These are phyloP conservation scores for Megaceryle alcyon DNA, from an alignment of 2,797 vertebrate genomes.

Conservation along the genomic window DNA sequence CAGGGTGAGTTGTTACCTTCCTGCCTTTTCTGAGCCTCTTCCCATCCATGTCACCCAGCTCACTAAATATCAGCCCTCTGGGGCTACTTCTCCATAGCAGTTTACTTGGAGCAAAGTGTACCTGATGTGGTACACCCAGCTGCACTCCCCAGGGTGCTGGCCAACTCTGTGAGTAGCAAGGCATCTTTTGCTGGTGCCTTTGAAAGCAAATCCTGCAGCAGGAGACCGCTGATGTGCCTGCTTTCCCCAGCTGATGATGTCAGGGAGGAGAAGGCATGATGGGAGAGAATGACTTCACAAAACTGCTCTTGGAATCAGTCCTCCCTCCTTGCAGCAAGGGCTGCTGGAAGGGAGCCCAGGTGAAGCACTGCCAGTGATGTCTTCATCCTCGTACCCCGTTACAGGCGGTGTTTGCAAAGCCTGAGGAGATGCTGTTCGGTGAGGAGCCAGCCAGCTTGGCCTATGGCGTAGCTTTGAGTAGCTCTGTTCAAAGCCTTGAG, in stretches of 20 bases:
- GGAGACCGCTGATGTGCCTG: background rate
- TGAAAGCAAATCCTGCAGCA: background rate
- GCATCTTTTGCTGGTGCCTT: background rate
- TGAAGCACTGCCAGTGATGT: constrained; percentile 26
- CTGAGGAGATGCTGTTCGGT: background rate
- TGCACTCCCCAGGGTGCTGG: accelerated
- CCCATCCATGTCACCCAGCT: background rate
- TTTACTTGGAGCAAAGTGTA: background rate
- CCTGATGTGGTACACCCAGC: background rate
- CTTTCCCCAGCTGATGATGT: background rate
- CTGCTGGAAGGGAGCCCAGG: constrained; percentile 48
- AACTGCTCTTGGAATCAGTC: background rate
- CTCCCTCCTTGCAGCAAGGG: background rate
- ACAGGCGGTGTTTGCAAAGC: background rate
- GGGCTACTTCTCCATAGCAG: background rate
- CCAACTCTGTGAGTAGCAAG: background rate
- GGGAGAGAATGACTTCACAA: constrained; percentile 30
- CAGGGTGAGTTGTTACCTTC: background rate
- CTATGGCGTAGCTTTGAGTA: background rate
- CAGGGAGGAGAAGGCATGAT: background rate
- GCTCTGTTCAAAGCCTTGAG: background rate
- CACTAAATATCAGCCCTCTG: background rate
- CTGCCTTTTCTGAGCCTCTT: background rate
- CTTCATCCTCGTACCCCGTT: constrained; percentile 45
- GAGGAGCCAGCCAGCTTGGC: background rate